Evolutionary conservation across 2,113 vertebrate genomes (phyloP), one percentile per base, ranked within the genome.

Genomic region (Xerus inauris): DNA sequence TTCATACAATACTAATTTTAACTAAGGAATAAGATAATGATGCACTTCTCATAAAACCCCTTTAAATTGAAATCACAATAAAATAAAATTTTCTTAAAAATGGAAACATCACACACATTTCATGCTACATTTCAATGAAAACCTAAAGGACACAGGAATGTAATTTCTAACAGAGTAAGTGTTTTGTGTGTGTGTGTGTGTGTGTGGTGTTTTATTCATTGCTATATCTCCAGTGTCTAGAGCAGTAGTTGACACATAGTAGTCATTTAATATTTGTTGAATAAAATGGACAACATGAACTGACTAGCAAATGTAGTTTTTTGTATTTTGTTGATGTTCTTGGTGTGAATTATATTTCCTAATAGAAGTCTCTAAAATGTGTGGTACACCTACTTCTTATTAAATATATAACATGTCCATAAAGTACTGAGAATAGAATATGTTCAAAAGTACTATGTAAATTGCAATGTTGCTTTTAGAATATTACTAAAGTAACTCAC

Each of bases 271-370:
- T 92, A 75, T 38, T 76, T 89, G 77, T 51, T 85, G 40, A 88
- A 32, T 87, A 83, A 92, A 67, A 86, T 86, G 40, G 65, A 75
- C 92, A 75, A 80, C 57, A 92, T 65, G 24, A 86, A 75, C 45
- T 73, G 49, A 73, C 28, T 42, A 69, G 10, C 30, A 80, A 30
- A 20, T 47, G 5, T 42, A 40, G 14, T 47, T 81, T 81, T 91
- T 88, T 82, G 38, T 82, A 40, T 92, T 91, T 73, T 96, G 65
- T 80, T 85, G 40, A 32, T 86, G 16, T 75, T 69, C 57, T 85
- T 59, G 80, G 11, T 75, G 42, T 81, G 47, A 80, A 80, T 73
- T 75, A 19, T 54, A 81, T 62, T 77, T 87, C 67, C 65, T 86
- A 62, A 69, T 59, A 79, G 35, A 89, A 42, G 42, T 67, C 38